A percentile compares a stretch with the other conserved stretches of the same genome.
Conservation (phyloP, 2,113 vertebrate genomes). For the Mastomys natalensis region DNA sequence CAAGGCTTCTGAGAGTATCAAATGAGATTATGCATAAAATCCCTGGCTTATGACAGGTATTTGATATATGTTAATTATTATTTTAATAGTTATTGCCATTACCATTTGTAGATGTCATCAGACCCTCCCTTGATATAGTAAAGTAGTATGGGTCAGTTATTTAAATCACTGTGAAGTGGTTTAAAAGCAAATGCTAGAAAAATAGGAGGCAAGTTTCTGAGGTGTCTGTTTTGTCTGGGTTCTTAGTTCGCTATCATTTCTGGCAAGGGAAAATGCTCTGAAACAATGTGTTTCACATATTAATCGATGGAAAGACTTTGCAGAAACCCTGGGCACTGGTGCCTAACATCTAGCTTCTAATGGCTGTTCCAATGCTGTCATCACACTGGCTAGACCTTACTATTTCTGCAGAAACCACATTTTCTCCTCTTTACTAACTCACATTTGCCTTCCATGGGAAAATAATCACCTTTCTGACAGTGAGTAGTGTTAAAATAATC, state of each 20-base stretch:
- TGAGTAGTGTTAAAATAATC: background rate
- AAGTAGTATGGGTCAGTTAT: background rate
- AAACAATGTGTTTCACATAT: conserved; percentile 9
- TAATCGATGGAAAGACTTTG: background rate
- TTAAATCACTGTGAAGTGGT: background rate
- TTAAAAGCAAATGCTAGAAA: conserved; percentile 48
- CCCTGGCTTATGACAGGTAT: background rate
- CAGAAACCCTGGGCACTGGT: background rate
- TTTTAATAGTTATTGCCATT: conserved; percentile 32
- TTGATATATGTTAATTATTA: conserved; percentile 6
- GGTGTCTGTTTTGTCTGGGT: background rate
- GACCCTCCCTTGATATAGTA: background rate
- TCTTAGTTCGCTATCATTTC: conserved; percentile 4
- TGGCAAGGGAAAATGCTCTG: background rate
- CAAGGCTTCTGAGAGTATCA: background rate
- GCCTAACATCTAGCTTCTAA: conserved; percentile 22
- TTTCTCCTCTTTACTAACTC: conserved; percentile 19
- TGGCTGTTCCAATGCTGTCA: background rate
- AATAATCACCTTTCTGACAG: conserved; percentile 29
- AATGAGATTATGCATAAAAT: conserved; percentile 14
- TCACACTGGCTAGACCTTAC: background rate
- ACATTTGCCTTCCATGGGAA: background rate
- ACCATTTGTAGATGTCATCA: background rate
- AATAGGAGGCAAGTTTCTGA: background rate
- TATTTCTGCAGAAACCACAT: conserved; percentile 17